A percentile compares a stretch with the other conserved stretches of the same genome.
Conservation (phyloP, 2,113 vertebrate genomes). For the Cyphomyrus plagiostoma region DNA sequence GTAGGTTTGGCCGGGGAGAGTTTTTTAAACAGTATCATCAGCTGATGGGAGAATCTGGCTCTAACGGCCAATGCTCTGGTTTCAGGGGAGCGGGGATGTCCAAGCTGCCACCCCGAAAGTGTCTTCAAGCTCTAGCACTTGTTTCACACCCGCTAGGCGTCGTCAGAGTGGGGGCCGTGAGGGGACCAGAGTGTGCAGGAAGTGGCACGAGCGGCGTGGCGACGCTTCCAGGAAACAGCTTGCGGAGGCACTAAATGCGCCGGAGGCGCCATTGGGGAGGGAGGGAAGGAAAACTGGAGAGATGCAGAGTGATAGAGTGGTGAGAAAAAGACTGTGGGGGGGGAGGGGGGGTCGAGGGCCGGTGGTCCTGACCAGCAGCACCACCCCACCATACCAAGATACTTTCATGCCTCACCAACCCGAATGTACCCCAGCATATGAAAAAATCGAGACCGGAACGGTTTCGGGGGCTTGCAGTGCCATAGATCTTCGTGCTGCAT, state of each 20-base stretch:
- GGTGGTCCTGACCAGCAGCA: constrained; percentile 8
- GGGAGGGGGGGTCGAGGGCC: neutral
- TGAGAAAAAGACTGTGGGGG: neutral
- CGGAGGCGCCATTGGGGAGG: neutral
- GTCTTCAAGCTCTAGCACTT: neutral
- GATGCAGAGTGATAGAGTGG: neutral
- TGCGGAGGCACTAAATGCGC: neutral
- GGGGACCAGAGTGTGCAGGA: neutral
- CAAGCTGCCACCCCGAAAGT: neutral
- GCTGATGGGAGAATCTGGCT: neutral
- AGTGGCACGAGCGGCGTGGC: neutral
- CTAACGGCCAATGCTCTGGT: neutral
- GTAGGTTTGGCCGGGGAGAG: neutral
- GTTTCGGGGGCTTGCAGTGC: neutral
- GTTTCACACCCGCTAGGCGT: neutral
- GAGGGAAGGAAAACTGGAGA: neutral
- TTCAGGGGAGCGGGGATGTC: neutral
- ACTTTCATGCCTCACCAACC: constrained; percentile 26
- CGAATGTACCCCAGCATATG: constrained; percentile 19
- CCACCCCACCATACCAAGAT: constrained; percentile 11
- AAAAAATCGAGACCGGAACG: neutral
- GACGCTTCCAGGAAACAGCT: constrained; percentile 6
- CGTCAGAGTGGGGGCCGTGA: neutral
- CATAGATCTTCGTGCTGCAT: neutral
- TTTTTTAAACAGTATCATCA: neutral